Base-by-base conservation (phyloP, 2,113 vertebrate species). In the Hiodon tergisus region DNA sequence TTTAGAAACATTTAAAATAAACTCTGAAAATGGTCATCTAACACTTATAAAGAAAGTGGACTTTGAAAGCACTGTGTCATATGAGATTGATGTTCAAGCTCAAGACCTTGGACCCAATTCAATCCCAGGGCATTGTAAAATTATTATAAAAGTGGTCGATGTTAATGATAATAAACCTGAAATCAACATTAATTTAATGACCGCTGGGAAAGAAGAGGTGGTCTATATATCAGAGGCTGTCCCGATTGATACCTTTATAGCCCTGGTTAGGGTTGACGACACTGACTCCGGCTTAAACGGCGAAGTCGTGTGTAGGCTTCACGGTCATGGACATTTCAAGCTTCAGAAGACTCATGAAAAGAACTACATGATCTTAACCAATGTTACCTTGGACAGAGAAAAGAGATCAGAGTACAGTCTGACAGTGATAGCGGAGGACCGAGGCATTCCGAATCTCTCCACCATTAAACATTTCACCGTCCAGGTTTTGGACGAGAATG, bases 161-260 rank as follows among this genome's bases (percentile, higher is more conserved):
- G 93, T 99, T 4, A 99, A 99, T 47, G 97, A 99, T 86, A 98
- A 98, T 85, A 97, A 95, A 67, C 97, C 97, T 0, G 95, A 98
- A 84, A 97, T 99, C 75, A 97, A 90, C 78, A 92, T 99, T 83
- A 98, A 97, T 79, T 84, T 98, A 80, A 98, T 98, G 96, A 94
- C 94, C 2, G 87, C 92, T 2, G 96, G 94, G 16, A 97, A 95
- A 78, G 95, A 97, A 77, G 96, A 98, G 70, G 84, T 95, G 67
- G 96, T 96, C 50, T 96, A 94, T 63, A 87, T 99, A 79, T 95
- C 96, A 1, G 96, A 98, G 79, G 94, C 93, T 2, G 95, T 94
- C 9, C 93, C 96, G 0, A 72, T 93, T 63, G 96, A 97, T 73
- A 97, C 95, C 0, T 98, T 98, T 75, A 94, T 98, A 5, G 97